Conservation (phyloP, 2,113 vertebrate species). For the Sorex fumeus region DNA sequence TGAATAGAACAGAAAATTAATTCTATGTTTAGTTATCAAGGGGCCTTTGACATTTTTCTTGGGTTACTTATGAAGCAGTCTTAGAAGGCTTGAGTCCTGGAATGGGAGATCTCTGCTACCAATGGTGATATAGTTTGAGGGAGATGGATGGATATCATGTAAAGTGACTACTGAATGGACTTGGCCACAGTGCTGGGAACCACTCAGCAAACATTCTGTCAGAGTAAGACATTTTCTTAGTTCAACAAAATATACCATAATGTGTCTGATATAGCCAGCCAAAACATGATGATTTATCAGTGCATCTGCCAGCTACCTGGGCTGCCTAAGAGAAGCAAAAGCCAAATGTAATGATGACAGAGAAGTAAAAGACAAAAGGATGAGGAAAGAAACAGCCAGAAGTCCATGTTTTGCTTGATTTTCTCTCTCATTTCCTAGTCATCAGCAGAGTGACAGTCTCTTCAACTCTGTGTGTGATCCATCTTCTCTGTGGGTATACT, state of each 20-base stretch:
- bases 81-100: background rate
- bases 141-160: background rate
- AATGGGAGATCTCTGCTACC: constrained; percentile 6
- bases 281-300: constrained; percentile 52
- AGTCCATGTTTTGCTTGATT: background rate
- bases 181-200: background rate
- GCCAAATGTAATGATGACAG: constrained; percentile 37
- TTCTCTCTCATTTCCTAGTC: background rate
- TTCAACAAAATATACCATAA: constrained; percentile 12
- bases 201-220: background rate
- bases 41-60: constrained; percentile 30
- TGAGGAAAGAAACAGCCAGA: background rate
- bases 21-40: background rate
- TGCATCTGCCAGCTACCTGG: constrained; percentile 28
- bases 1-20: constrained; percentile 45
- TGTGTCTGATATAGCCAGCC: constrained; percentile 43
- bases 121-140: background rate
- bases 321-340: constrained; percentile 43
- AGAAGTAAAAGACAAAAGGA: constrained; percentile 43
- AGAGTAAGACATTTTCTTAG: constrained; percentile 58
- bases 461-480: background rate
- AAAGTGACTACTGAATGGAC: background rate
- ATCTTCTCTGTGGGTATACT: background rate
- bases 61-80: background rate
- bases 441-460: background rate